Percentiles rank a stretch among this genome's conserved stretches.
Evolutionary conservation across 2,113 vertebrate genomes (phyloP).

Genomic region (Bujurquina vittata): DNA sequence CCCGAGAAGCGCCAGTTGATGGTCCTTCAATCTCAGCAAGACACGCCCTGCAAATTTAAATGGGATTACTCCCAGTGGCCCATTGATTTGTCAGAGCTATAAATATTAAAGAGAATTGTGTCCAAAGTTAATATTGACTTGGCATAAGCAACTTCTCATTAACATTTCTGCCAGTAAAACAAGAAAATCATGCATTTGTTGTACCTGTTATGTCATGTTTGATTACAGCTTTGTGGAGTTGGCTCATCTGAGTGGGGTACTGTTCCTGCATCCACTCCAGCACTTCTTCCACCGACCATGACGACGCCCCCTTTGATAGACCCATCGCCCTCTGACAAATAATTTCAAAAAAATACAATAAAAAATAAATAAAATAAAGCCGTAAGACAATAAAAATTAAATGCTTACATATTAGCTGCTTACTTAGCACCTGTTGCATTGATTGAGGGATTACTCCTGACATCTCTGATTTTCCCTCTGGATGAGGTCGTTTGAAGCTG

Average conservation of each 20-base stretch:
- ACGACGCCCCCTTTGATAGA: slow-evolving; percentile 59
- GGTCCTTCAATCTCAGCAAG: slow-evolving; percentile 73
- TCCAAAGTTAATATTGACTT: background rate
- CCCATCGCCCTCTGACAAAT: slow-evolving; percentile 35
- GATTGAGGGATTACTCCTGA: too few species aligned
- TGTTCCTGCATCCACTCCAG: slow-evolving; percentile 72
- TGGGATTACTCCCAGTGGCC: background rate
- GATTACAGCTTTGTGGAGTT: slow-evolving; percentile 67
- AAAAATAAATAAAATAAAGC: background rate
- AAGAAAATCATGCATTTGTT: background rate
- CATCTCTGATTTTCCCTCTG: too few species aligned
- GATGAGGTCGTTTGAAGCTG: too few species aligned
- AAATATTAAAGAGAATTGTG: background rate
- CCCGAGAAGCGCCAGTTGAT: slow-evolving; percentile 77
- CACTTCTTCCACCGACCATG: slow-evolving; percentile 80
- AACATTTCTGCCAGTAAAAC: background rate
- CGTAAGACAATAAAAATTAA: background rate
- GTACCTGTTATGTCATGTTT: slow-evolving; percentile 78
- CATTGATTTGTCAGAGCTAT: background rate
- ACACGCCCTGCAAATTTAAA: slow-evolving; percentile 67
- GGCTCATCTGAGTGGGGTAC: slow-evolving; percentile 34
- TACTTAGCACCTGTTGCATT: too few species aligned
- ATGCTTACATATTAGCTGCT: too few species aligned
- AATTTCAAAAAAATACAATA: background rate
- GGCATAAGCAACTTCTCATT: background rate